A percentile compares a stretch with the other conserved stretches of the same genome.
Evolutionary conservation across 2,113 vertebrate genomes (phyloP).

Genomic region (Coptodon rendalli): DNA sequence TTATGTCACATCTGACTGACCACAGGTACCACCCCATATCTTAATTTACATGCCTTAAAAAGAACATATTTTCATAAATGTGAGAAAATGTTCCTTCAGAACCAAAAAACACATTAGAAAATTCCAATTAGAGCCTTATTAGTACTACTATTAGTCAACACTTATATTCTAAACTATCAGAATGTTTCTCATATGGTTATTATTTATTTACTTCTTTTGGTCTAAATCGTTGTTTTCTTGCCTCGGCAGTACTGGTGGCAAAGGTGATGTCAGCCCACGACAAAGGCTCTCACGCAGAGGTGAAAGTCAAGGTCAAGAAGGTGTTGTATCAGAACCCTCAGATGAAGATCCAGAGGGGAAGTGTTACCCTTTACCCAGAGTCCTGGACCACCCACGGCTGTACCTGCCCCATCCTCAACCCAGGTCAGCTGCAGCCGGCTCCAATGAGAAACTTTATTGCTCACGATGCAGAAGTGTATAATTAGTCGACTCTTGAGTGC

Average conservation of each 20-base stretch:
- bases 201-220: background rate
- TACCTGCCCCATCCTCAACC: conserved; percentile 92
- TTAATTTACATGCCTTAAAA: background rate
- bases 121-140: background rate
- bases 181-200: background rate
- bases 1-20: background rate
- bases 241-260: conserved; percentile 80
- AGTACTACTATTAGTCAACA: background rate
- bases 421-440: conserved; percentile 71
- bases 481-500: background rate
- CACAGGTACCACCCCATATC: background rate
- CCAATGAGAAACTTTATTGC: background rate
- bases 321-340: conserved; percentile 80
- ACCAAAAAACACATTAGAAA: background rate
- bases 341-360: conserved; percentile 79
- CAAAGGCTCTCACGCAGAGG: conserved; percentile 93
- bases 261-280: conserved; percentile 91
- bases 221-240: background rate
- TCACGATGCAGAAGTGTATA: background rate
- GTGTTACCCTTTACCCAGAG: conserved; percentile 83
- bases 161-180: background rate
- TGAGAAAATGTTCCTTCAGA: background rate
- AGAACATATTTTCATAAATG: background rate
- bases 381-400: conserved; percentile 92
- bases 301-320: conserved; percentile 91